phyloP scores from a whole-genome alignment of 2,113 vertebrate genomes.

The Quiscalus mexicanus region DNA sequence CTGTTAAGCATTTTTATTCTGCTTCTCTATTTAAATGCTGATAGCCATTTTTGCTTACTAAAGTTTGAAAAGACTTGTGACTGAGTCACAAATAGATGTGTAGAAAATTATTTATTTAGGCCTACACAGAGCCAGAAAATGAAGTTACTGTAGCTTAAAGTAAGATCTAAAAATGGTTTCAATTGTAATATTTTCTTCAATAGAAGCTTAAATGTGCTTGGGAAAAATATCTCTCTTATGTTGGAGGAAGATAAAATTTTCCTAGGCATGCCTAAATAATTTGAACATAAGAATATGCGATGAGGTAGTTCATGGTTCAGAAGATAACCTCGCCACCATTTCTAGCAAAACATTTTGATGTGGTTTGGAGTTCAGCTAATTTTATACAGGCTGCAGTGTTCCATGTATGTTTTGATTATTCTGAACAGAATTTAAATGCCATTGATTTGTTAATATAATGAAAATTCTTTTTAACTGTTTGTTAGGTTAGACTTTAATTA shows the following conservation, averaged over 20 bases:
- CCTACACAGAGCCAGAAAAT: neutral
- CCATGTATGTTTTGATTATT: neutral
- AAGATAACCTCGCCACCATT: neutral
- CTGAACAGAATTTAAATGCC: neutral
- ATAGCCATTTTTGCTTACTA: neutral
- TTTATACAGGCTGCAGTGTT: neutral
- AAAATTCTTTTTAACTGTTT: neutral
- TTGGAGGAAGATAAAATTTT: neutral
- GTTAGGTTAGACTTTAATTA: neutral
- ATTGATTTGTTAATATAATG: neutral
- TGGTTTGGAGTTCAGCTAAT: neutral
- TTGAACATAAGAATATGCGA: neutral
- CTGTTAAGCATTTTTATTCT: neutral
- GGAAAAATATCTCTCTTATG: neutral
- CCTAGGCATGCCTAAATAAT: neutral
- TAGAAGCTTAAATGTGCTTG: neutral
- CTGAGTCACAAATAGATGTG: neutral
- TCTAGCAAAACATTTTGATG: neutral
- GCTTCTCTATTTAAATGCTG: neutral
- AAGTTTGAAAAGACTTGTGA: neutral
- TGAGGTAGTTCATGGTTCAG: neutral
- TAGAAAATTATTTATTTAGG: neutral
- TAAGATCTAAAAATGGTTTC: neutral
- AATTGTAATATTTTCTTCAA: neutral
- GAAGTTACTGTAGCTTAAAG: neutral